Evolutionary conservation across 2,113 vertebrate genomes (phyloP).

Genomic region (Neotoma lepida): DNA sequence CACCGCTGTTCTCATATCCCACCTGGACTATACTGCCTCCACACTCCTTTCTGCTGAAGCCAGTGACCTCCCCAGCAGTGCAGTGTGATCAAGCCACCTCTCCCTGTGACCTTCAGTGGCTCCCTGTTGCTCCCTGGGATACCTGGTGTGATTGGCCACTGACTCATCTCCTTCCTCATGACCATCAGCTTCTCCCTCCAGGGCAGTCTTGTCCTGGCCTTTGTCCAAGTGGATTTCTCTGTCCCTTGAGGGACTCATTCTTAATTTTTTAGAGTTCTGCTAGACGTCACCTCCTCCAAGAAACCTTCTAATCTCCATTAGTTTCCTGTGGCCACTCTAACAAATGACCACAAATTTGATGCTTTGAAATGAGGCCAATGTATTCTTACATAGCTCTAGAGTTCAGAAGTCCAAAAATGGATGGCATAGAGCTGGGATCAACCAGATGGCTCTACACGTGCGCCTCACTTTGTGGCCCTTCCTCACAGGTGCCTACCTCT

Average conservation of each 20-base stretch:
- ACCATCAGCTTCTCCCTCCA: background rate
- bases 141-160: background rate
- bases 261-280: background rate
- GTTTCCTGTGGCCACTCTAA: background rate
- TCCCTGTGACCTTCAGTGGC: background rate
- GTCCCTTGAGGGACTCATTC: background rate
- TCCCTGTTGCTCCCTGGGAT: background rate
- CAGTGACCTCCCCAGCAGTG: background rate
- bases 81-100: too few relatives aligned
- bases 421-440: accelerated
- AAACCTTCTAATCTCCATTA: background rate
- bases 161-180: background rate
- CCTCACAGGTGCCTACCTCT: background rate
- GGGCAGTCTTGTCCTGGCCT: background rate
- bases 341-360: background rate
- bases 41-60: background rate
- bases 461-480: background rate
- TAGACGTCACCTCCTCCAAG: background rate
- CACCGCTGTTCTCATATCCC: background rate
- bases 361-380: background rate
- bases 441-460: accelerated
- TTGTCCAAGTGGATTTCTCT: background rate
- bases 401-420: background rate
- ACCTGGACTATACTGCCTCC: too few relatives aligned
- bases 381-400: background rate